Base-by-base conservation (phyloP, 2,888 invertebrate species). In the Heterodera filipjevi region DNA sequence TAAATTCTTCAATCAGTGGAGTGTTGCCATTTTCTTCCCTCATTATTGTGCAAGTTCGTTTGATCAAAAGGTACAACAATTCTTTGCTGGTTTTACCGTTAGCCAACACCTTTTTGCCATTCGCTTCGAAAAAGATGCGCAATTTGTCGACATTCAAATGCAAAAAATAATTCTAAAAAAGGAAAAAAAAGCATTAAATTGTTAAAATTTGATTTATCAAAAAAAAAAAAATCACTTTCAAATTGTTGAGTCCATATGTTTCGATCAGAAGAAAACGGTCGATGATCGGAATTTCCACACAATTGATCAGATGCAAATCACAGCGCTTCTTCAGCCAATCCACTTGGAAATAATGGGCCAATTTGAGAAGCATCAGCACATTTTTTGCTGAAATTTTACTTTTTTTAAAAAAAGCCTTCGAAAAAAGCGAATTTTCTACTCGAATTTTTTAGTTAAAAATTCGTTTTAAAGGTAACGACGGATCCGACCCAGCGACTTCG, bases 311-410 rank as follows among this genome's bases (percentile, higher is more conserved):
- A 49, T 33, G 71, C 30, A 19, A 14, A 2, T 30, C 71, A 19
- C 53, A 71, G 30, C 46, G 30, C 19, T 19, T 22, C n/a, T 39
- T 59, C 72, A 72, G 46, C n/a, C 33, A 73, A n/a, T 73, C 73
- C n/a, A 73, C 73, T 73, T 73, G 73, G 27, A 73, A 73, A 12
- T 64, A 64, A 27, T 73, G 35, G 35, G 73, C 73, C 35, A 73
- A 44, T n/a, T 73, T 73, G 19, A 73, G 73, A 1, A 73, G 39
- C 22, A 27, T 12, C 2, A 64, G n/a, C 33, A 73, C 73, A 39
- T 73, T 72, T n/a, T 46, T 44, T 8, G 44, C 32, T 53, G 8
- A 72, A 44, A 35, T n/a, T 39, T 49, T 35, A 33, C n/a, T n/a
- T n/a, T n/a, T n/a, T n/a, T n/a, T n/a, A n/a, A n/a, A n/a, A n/a